phyloP scores from a whole-genome alignment of 1,140 invertebrate genomes.

The Ceratosolen solmsi region DNA sequence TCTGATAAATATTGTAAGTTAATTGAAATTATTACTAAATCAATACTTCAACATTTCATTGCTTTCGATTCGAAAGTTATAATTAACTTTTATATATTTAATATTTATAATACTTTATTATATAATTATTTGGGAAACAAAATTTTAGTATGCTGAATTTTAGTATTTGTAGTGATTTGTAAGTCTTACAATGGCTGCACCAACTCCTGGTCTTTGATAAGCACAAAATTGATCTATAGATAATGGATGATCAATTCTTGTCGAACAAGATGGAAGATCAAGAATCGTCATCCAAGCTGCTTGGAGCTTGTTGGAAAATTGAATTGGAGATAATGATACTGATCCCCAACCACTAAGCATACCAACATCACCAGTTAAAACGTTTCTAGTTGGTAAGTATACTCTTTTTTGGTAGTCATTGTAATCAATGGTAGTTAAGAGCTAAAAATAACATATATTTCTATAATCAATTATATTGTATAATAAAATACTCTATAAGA shows the following conservation, averaged over 20 bases:
- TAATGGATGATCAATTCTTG: background rate
- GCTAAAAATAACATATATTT: background rate
- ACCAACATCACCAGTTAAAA: background rate
- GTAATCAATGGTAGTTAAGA: background rate
- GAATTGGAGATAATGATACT: background rate
- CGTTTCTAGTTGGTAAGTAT: background rate
- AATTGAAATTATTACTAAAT: no score
- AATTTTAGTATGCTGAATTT: no score
- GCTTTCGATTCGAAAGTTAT: no score
- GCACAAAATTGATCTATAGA: background rate
- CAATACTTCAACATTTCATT: no score
- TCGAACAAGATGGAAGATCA: background rate
- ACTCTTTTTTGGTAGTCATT: background rate
- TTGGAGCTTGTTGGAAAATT: background rate
- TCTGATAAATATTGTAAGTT: no score
- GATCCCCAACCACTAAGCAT: background rate
- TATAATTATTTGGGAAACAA: no score
- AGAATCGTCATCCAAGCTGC: background rate
- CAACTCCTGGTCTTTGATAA: background rate
- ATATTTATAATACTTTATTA: no score
- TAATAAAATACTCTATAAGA: no score
- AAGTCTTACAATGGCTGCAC: background rate
- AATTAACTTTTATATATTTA: no score
- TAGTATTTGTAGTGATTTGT: no score
- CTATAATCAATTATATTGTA: no score